phyloP scores from a whole-genome alignment of 2,113 vertebrate species.

The Prionailurus bengalensis region DNA sequence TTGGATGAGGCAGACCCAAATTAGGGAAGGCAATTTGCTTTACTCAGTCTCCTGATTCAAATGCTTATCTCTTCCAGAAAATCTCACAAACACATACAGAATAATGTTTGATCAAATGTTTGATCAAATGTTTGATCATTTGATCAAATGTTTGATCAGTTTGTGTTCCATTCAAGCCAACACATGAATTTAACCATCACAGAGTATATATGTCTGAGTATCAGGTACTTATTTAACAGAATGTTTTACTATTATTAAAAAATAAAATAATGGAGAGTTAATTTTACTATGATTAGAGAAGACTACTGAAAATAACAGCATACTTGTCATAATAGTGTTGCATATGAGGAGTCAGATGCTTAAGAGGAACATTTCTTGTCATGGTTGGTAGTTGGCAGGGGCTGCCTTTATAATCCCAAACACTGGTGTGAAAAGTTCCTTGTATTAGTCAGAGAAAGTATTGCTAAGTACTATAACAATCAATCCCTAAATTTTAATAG shows the following conservation, averaged over 20 bases:
- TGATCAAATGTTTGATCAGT: too few relatives aligned
- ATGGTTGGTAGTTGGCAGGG: neutral
- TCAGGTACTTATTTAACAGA: neutral
- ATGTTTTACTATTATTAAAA: neutral
- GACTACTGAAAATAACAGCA: neutral
- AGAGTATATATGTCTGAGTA: neutral
- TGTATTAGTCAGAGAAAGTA: neutral
- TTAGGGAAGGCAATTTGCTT: neutral
- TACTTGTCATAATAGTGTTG: neutral
- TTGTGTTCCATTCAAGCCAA: neutral
- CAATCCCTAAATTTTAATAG: neutral
- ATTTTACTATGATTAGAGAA: slow-evolving; percentile 6
- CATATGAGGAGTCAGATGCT: neutral
- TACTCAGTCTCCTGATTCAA: neutral
- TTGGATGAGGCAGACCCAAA: neutral
- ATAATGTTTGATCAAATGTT: neutral
- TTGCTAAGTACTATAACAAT: neutral
- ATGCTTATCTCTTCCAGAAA: neutral
- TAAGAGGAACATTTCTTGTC: neutral
- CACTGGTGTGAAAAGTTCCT: neutral
- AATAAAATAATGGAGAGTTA: neutral
- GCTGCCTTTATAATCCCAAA: slow-evolving; percentile 14
- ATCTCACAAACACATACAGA: neutral
- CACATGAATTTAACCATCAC: neutral
- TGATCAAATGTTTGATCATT: too few relatives aligned